A percentile compares a stretch with the other conserved stretches of the same genome.
Evolutionary conservation across 2,113 vertebrate genomes (phyloP).

Genomic region (Climacteris rufus): DNA sequence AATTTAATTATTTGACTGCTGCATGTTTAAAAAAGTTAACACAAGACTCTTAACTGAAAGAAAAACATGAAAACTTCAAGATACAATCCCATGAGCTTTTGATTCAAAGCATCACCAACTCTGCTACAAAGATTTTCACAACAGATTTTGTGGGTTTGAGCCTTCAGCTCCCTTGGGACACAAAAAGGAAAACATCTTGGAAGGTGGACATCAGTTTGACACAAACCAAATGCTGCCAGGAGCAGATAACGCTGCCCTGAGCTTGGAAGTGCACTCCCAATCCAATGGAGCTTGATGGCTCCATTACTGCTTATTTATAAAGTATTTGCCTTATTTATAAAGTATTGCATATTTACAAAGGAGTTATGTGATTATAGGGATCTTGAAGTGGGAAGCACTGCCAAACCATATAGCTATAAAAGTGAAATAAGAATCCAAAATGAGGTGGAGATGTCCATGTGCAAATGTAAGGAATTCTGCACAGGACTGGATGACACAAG

Average conservation of each 20-base stretch:
- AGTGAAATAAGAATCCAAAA: background rate
- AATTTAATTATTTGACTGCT: background rate
- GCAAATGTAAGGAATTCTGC: background rate
- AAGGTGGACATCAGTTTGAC: background rate
- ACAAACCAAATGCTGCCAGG: background rate
- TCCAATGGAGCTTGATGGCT: background rate
- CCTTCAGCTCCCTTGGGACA: background rate
- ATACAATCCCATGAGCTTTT: background rate
- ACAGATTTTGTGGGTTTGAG: background rate
- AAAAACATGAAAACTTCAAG: background rate
- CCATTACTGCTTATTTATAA: slow-evolving; percentile 25
- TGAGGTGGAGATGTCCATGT: background rate
- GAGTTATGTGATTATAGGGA: background rate
- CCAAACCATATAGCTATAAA: background rate
- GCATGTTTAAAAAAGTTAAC: background rate
- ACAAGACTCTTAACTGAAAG: background rate
- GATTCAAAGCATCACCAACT: background rate
- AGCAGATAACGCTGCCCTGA: background rate
- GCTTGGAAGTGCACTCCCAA: background rate
- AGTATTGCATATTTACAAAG: slow-evolving; percentile 18
- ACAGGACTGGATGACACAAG: background rate
- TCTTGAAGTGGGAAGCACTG: background rate
- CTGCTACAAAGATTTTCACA: background rate
- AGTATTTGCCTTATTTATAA: slow-evolving; percentile 29
- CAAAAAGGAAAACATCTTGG: background rate